These are phyloP conservation scores for Tethya wilhelma DNA, from an alignment of 37 sponge, comb jelly and placozoan genomes.

Conservation along the genomic window DNA sequence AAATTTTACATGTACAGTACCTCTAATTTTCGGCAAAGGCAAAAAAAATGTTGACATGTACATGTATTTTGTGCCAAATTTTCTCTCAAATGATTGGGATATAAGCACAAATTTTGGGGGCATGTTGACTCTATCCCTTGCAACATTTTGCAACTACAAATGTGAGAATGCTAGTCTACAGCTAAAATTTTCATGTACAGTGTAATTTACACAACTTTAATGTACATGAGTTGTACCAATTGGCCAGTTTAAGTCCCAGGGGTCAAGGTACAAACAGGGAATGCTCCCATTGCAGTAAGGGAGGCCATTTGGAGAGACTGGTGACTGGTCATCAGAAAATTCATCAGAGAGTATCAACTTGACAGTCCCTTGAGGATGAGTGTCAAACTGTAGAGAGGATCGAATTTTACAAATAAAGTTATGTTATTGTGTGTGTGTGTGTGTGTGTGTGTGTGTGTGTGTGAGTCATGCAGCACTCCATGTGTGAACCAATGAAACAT, in stretches of 20 bases:
- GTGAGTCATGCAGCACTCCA: too few relatives aligned
- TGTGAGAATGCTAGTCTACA: not conserved
- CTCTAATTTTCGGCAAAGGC: too few relatives aligned
- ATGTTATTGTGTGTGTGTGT: not conserved
- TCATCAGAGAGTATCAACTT: conserved; percentile 66
- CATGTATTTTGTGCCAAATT: not conserved
- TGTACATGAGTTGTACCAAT: conserved; percentile 27
- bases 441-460: too few relatives aligned
- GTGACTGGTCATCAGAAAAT: conserved; percentile 10
- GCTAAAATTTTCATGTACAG: too few relatives aligned
- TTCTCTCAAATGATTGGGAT: not conserved
- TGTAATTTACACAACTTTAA: too few relatives aligned
- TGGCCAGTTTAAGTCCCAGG: conserved; percentile 86
- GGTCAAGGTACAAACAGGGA: conserved; percentile 67
- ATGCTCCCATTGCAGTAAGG: conserved; percentile 59
- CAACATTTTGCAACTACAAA: not conserved
- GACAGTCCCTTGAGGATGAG: conserved; percentile 75
- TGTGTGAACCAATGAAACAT: too few relatives aligned
- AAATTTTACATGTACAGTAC: too few relatives aligned
- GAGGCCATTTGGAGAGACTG: conserved; percentile 18
- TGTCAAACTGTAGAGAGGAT: conserved; percentile 63
- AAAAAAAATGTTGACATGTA: too few relatives aligned
- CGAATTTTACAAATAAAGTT: not conserved
- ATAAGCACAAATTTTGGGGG: too few relatives aligned
- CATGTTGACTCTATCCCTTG: too few relatives aligned